Conservation (phyloP, 2,113 vertebrate species). For the Monopterus albus region DNA sequence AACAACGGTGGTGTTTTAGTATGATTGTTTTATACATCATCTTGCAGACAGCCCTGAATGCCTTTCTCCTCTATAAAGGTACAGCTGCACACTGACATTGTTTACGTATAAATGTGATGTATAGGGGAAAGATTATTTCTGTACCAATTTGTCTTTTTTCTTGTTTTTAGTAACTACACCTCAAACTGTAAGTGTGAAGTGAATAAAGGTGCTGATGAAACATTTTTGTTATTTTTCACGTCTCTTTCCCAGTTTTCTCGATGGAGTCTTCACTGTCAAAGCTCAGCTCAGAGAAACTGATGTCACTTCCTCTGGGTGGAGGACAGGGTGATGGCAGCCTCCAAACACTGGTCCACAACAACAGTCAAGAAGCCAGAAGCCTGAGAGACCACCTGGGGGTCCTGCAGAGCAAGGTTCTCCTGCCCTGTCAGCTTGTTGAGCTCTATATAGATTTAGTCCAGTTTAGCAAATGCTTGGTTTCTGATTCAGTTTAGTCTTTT, state of each 20-base stretch:
- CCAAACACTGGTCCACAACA: slow-evolving; percentile 44
- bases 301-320: background rate
- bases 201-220: background rate
- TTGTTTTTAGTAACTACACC: background rate
- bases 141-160: background rate
- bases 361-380: slow-evolving; percentile 38
- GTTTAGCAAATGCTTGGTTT: background rate
- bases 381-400: slow-evolving; percentile 22
- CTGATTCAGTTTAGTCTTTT: background rate
- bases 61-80: slow-evolving; percentile 75
- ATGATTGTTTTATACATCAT: slow-evolving; percentile 53
- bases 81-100: background rate
- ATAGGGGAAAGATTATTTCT: background rate
- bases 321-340: background rate
- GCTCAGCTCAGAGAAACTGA: background rate
- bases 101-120: background rate
- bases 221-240: background rate
- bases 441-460: background rate
- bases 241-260: slow-evolving; percentile 35
- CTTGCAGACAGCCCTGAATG: slow-evolving; percentile 58
- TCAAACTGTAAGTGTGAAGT: too few species aligned
- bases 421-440: background rate
- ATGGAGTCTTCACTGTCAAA: background rate
- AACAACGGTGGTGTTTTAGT: slow-evolving; percentile 29
- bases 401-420: slow-evolving; percentile 59